A percentile compares a stretch with the other conserved stretches of the same genome.
Evolutionary conservation across 2,113 vertebrate genomes (phyloP).

Genomic region (Dendrocopos noguchii): DNA sequence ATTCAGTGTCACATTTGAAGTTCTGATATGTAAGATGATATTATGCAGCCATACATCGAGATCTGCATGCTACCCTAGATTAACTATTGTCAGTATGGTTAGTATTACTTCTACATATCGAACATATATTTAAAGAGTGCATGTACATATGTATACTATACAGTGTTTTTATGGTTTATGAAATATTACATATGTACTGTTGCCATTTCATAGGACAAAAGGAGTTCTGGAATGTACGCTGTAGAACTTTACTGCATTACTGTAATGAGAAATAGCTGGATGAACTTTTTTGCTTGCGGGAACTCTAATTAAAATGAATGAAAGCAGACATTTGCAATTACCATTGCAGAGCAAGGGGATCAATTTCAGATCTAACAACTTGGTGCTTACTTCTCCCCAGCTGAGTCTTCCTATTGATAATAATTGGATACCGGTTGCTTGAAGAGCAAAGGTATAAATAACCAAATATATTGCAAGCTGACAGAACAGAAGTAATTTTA

Average conservation of each 20-base stretch:
- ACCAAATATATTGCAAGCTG: not conserved
- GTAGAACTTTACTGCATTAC: not conserved
- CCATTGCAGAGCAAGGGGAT: not conserved
- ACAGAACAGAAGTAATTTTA: not conserved
- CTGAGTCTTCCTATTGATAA: constrained; percentile 1
- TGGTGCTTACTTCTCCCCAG: not conserved
- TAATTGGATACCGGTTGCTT: constrained; percentile 7
- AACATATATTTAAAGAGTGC: not conserved
- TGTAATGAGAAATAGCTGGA: not conserved
- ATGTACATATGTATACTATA: fast-evolving
- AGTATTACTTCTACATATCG: not conserved
- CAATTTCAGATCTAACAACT: not conserved
- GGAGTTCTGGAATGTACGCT: not conserved
- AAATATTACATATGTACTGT: not conserved
- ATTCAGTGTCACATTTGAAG: not conserved
- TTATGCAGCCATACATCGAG: not conserved
- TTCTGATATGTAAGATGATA: not conserved
- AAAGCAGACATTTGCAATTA: constrained; percentile 15
- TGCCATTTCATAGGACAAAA: not conserved
- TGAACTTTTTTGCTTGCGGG: not conserved
- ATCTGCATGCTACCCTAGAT: not conserved
- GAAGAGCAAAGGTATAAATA: constrained; percentile 38
- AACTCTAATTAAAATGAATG: constrained; percentile 39
- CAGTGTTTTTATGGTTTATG: not conserved
- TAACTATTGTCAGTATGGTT: not conserved